These are phyloP conservation scores for Blastobasis lacticolella DNA, from an alignment of 2,888 invertebrate genomes.

Conservation along the genomic window DNA sequence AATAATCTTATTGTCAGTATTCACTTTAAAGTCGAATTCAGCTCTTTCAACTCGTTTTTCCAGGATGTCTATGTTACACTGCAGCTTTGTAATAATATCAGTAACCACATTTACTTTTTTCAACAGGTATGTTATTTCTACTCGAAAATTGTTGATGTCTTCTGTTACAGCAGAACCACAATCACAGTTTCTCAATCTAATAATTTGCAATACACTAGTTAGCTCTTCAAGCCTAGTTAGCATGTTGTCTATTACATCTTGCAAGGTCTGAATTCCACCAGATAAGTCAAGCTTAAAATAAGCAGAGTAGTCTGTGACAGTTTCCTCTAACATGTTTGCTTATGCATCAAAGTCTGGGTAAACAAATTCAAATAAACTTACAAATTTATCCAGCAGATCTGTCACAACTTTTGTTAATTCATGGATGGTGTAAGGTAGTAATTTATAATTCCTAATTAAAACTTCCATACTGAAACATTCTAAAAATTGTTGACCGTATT, in stretches of 20 bases:
- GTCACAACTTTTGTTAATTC: slow-evolving; percentile 53
- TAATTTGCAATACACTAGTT: slow-evolving; percentile 75
- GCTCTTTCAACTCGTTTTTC: slow-evolving; percentile 76
- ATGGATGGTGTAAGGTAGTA: slow-evolving; percentile 41
- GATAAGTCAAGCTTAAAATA: slow-evolving; percentile 71
- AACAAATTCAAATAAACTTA: slow-evolving; percentile 53
- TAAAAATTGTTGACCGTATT: too few species aligned
- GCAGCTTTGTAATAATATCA: slow-evolving; percentile 66
- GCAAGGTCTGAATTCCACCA: slow-evolving; percentile 73
- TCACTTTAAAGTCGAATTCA: slow-evolving; percentile 73
- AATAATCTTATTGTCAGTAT: slow-evolving; percentile 71
- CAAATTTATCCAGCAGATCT: slow-evolving; percentile 46
- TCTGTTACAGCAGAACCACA: slow-evolving; percentile 61
- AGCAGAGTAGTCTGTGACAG: slow-evolving; percentile 69
- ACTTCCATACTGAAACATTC: slow-evolving; percentile 37
- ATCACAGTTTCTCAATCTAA: slow-evolving; percentile 63
- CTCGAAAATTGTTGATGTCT: slow-evolving; percentile 66
- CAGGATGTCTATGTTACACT: slow-evolving; percentile 64
- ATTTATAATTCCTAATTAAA: slow-evolving; percentile 40
- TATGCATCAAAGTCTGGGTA: slow-evolving; percentile 56
- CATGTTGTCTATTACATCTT: slow-evolving; percentile 79
- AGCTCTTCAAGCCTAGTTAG: slow-evolving; percentile 78
- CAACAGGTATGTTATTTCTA: slow-evolving; percentile 67
- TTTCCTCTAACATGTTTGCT: slow-evolving; percentile 62
- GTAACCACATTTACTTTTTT: slow-evolving; percentile 72